Base-by-base conservation (phyloP, 1,140 invertebrate genomes). In the Diploscapter pachys region DNA sequence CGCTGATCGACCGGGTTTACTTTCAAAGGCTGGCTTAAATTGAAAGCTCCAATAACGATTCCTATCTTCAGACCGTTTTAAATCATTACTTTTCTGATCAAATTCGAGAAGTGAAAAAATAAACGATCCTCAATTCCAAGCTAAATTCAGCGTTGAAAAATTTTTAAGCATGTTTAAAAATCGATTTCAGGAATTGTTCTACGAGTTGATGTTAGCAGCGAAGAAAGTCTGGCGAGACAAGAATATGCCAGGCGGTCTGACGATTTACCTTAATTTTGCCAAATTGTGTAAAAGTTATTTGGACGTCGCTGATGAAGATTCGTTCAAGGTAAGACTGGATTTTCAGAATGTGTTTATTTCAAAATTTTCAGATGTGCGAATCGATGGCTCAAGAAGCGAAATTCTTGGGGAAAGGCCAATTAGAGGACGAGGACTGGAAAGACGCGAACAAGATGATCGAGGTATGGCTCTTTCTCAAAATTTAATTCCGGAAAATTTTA, bases 191-290 rank as follows among this genome's bases (percentile, higher is more conserved):
- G 75, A 76, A 67, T 57, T 76, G 6, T 72, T 67, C 56, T 71
- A 71, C 50, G 75, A 76, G 48, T 9, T 72, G 9, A 64, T 61
- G 13, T 13, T 76, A 9, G 62, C 61, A 4, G 75, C 75, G 0
- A 71, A 63, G 55, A 76, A 76, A 55, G 54, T 76, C 5, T 76
- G 75, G 75, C 71, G 72, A 71, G 75, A 76, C 54, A 76, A 76
- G 51, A 76, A 76, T 51, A 55, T 13, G 5, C 69, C 70, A 71
- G 70, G 57, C 8, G 54, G 75, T 48, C n/a, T 76, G 5, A 57
- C 55, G 13, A 56, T 76, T 31, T 76, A 76, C 63, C 63, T 76
- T n/a, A 53, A 54, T 48, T 72, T 75, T n/a, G 69, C 75, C 6
- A 76, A 76, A 55, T 59, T 76, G 13, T 76, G 72, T 11, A 76